These are phyloP conservation scores for Gila orcuttii DNA, from an alignment of 2,113 vertebrate genomes.

Conservation along the genomic window DNA sequence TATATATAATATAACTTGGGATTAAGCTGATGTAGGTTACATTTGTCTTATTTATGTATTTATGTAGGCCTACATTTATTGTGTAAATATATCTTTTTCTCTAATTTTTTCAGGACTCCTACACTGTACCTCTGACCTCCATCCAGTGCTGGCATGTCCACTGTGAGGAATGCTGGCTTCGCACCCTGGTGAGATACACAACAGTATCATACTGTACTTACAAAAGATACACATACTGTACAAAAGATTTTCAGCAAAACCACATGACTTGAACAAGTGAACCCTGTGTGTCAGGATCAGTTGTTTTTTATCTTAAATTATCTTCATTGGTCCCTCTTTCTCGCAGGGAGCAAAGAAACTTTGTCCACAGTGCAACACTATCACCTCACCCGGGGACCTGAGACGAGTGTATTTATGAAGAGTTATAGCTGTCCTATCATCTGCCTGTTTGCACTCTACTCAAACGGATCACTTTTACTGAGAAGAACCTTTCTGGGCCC, in stretches of 20 bases:
- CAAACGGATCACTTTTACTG: slow-evolving; percentile 26
- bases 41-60: neutral
- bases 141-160: slow-evolving; percentile 87
- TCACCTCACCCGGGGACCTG: slow-evolving; percentile 82
- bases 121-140: slow-evolving; percentile 79
- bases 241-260: neutral
- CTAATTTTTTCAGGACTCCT: slow-evolving; percentile 71
- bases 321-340: neutral
- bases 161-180: slow-evolving; percentile 84
- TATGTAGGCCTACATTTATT: neutral
- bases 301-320: neutral
- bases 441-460: slow-evolving; percentile 47
- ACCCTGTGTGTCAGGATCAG: neutral
- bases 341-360: slow-evolving; percentile 81
- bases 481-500: neutral
- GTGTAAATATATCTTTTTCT: neutral
- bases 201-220: neutral
- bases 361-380: slow-evolving; percentile 84
- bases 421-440: slow-evolving; percentile 69
- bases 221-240: too few relatives aligned
- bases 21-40: too few relatives aligned
- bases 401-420: slow-evolving; percentile 81
- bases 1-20: too few relatives aligned
- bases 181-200: slow-evolving; percentile 75
- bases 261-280: neutral